Base-by-base conservation (phyloP, 1,140 invertebrate genomes). In the Drosophila ananassae region DNA sequence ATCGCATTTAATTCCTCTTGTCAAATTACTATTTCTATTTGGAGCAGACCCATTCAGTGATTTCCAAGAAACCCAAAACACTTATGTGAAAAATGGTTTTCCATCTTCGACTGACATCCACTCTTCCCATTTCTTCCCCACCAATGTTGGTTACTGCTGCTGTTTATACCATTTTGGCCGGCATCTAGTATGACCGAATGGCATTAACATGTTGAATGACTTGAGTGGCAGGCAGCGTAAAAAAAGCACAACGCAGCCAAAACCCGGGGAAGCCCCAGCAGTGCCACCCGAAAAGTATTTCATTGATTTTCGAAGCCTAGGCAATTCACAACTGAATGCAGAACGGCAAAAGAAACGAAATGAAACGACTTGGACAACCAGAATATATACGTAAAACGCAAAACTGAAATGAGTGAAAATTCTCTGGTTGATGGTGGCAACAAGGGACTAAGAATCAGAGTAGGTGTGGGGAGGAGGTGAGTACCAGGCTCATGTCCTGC, bases 231-330 rank as follows among this genome's bases (percentile, higher is more conserved):
- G 77, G 51, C 72, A 68, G 68, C 64, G 77, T 53, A 68, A 74
- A 83, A 77, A 82, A 87, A 75, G 83, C 82, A 89, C 72, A 79
- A 83, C 73, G 75, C 80, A 87, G 83, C 79, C 80, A 54, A 82
- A 78, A 87, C 83, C 68, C 48, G 66, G 34, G 44, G 85, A 89
- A 89, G 87, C 85, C 85, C 46, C 71, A 89, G 50, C 67, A 90
- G 39, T 90, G 87, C 85, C 81, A 69, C 87, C 80, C 85, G 77
- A 89, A 89, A 89, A 89, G 85, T 85, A 89, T 89, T 89, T 90
- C 85, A 89, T 89, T 85, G 85, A 89, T 89, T 89, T 90, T 90
- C 55, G 85, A 89, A 89, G 87, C 85, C 85, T 76, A 63, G 60
- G 24, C 62, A 77, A 73, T 83, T 78, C 81, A 79, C 57, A 59